Conservation (phyloP, 2,888 invertebrate genomes). For the Chesias legatella region DNA sequence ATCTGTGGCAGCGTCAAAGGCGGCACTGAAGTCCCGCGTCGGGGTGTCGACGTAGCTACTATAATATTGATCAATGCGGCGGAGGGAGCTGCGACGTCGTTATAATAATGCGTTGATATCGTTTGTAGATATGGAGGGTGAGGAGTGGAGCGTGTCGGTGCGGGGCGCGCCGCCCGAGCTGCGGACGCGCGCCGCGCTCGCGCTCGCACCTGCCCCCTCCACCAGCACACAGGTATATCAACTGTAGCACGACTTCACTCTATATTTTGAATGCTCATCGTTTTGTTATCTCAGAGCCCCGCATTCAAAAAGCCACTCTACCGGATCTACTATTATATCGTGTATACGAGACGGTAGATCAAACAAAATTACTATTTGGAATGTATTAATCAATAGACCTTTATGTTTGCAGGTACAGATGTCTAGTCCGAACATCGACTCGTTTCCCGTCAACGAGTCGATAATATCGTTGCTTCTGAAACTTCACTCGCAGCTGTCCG, state of each 20-base stretch:
- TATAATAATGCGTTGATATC: not conserved
- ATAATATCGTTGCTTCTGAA: constrained; percentile 94
- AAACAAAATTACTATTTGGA: too few relatives aligned
- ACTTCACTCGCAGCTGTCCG: constrained; percentile 93
- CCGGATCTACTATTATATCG: too few relatives aligned
- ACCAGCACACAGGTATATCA: constrained; percentile 47
- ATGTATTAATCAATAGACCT: not conserved
- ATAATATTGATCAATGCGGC: too few relatives aligned
- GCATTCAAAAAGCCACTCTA: too few relatives aligned
- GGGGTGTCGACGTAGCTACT: too few relatives aligned
- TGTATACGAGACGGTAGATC: too few relatives aligned
- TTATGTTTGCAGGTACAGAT: constrained; percentile 50
- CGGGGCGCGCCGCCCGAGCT: constrained; percentile 24
- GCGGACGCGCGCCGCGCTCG: constrained; percentile 37
- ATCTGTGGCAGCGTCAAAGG: too few relatives aligned
- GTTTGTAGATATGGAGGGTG: constrained; percentile 41
- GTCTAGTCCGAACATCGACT: constrained; percentile 64
- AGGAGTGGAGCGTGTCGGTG: constrained; percentile 46
- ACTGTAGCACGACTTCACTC: too few relatives aligned
- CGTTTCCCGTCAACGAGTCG: constrained; percentile 89
- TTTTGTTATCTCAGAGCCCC: too few relatives aligned
- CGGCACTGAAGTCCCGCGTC: too few relatives aligned
- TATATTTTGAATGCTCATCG: too few relatives aligned
- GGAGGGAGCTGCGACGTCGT: too few relatives aligned
- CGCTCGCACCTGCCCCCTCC: constrained; percentile 35